Conservation (phyloP, 2,888 invertebrate genomes). For the Drosophila colorata region DNA sequence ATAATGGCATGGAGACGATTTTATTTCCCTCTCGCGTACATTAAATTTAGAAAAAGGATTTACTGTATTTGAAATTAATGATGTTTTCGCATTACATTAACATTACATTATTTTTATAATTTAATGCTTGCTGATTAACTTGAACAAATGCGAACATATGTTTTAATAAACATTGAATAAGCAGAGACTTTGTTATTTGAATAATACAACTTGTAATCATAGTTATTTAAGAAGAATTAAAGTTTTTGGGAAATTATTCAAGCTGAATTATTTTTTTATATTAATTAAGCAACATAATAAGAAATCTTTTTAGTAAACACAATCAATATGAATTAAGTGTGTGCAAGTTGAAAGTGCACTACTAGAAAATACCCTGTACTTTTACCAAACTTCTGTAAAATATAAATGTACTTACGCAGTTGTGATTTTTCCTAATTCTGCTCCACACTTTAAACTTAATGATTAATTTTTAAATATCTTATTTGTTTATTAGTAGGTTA, state of each 20-base stretch:
- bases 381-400: no score
- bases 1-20: conserved; percentile 75
- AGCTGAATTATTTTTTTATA: no score
- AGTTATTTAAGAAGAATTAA: no score
- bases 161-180: conserved; percentile 5
- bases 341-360: background rate
- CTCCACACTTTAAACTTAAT: no score
- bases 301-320: background rate
- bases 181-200: background rate
- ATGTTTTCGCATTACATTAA: conserved; percentile 84
- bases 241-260: no score
- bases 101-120: conserved; percentile 82
- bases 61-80: conserved; percentile 74
- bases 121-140: conserved; percentile 40
- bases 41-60: conserved; percentile 79
- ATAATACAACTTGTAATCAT: background rate
- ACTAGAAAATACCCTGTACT: background rate
- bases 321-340: background rate
- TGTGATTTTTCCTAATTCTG: no score
- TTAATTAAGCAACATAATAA: no score
- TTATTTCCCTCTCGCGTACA: conserved; percentile 79
- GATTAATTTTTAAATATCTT: no score
- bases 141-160: conserved; percentile 59
- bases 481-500: no score
- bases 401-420: no score